Base-by-base conservation (phyloP, 1,140 invertebrate genomes). In the Eueides isabella region DNA sequence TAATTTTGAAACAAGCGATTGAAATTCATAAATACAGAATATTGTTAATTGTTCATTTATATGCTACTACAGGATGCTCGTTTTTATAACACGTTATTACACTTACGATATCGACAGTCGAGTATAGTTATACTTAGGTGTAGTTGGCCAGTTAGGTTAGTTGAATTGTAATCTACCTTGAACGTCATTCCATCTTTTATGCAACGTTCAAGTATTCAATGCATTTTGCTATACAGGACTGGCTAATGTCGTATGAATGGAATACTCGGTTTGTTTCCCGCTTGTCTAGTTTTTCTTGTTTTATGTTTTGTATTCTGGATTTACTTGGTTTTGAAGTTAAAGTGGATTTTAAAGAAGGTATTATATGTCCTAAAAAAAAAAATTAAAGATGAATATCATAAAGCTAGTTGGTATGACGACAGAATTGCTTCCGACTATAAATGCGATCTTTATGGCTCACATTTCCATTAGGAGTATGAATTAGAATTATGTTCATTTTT, bases 171-270 rank as follows among this genome's bases (percentile, higher is more conserved):
- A n/a, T 48, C 41, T 2, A 16, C 41, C 16, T n/a, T n/a, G n/a
- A 19, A 19, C 19, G 16, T 48, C 41, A 19, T 7, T 48, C 41
- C 41, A 48, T 48, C 41, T 48, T 48, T 48, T 48, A 48, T 48
- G 41, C 16, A 48, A 48, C 19, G 41, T 48, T 48, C n/a, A 48
- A n/a, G 9, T 48, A 48, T 48, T 48, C 41, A 48, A 48, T 48
- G 41, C 41, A 48, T 48, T 48, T 48, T 48, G 41, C 41, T 48
- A 9, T 48, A 48, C n/a, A 48, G 41, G 5, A 48, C 7, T 48
- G 41, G 16, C n/a, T 48, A 48, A 48, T 19, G 41, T 7, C 16
- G 41, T 48, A 48, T 48, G 41, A 19, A 48, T 48, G n/a, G 41
- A 48, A 48, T 48, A 48, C 41, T n/a, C 16, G 19, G n/a, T 48